Evolutionary conservation across 2,888 invertebrate species (phyloP).

Genomic region (Palloptera scutellata): DNA sequence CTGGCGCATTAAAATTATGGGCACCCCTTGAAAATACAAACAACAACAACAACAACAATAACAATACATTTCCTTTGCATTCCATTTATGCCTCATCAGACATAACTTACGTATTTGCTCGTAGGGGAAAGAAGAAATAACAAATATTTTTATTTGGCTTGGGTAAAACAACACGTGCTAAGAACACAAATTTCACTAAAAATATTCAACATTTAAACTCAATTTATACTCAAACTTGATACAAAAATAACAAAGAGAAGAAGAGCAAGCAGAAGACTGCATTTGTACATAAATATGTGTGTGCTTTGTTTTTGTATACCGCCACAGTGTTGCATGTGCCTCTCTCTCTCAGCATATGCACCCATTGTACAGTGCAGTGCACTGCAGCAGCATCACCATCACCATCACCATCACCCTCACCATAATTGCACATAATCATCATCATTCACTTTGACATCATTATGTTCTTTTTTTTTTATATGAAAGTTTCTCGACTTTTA

Average conservation of each 20-base stretch:
- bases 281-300: slow-evolving; percentile 22
- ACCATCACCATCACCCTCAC: not conserved
- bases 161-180: slow-evolving; percentile 44
- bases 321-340: too few species aligned
- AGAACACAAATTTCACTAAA: slow-evolving; percentile 30
- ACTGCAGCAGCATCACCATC: not conserved
- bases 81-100: slow-evolving; percentile 40
- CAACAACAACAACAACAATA: too few species aligned
- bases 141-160: too few species aligned
- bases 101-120: too few species aligned
- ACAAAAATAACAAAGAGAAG: not conserved
- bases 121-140: too few species aligned
- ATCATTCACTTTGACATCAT: slow-evolving; percentile 3
- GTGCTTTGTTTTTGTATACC: not conserved
- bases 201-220: slow-evolving; percentile 2
- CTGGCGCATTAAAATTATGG: slow-evolving; percentile 6
- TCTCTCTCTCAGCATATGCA: not conserved
- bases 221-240: not conserved
- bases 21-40: slow-evolving; percentile 18
- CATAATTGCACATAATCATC: slow-evolving; percentile 16
- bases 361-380: too few species aligned
- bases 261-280: slow-evolving; percentile 11
- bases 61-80: slow-evolving; percentile 27
- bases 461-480: not conserved
- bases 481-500: slow-evolving; percentile 15